Percentiles rank a stretch among this genome's conserved stretches.
Evolutionary conservation across 2,888 invertebrate genomes (phyloP).

Genomic region (Drosophila seclusa): DNA sequence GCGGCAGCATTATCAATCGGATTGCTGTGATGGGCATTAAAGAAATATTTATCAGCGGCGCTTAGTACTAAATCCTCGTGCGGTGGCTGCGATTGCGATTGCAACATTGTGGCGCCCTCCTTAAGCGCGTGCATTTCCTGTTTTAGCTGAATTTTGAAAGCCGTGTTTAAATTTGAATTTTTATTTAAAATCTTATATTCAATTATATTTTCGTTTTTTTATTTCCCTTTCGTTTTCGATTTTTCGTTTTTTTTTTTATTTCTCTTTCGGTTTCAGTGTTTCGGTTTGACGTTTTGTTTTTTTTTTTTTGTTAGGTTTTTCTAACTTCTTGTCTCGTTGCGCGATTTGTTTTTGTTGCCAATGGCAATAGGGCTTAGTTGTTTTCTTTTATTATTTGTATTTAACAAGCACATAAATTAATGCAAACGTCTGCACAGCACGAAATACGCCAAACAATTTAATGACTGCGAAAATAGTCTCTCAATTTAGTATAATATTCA

Average conservation of each 20-base stretch:
- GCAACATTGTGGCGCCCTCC: constrained; percentile 81
- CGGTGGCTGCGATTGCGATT: constrained; percentile 50
- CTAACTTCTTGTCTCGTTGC: constrained; percentile 15
- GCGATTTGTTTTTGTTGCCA: constrained; percentile 65
- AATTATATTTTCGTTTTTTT: background rate
- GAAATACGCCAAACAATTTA: constrained; percentile 37
- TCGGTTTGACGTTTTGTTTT: constrained; percentile 5
- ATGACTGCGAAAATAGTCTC: constrained; percentile 8
- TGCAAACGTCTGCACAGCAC: constrained; percentile 52
- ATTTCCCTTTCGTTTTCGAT: background rate
- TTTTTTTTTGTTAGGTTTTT: constrained; percentile 10
- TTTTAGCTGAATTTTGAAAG: constrained; percentile 75
- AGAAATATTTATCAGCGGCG: constrained; percentile 70
- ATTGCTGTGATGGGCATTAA: constrained; percentile 85
- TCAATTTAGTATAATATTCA: constrained; percentile 2
- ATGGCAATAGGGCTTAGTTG: constrained; percentile 65
- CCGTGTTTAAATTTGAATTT: constrained; percentile 11
- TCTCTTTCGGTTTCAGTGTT: background rate
- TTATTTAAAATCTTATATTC: constrained; percentile 4
- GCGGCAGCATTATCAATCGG: constrained; percentile 86
- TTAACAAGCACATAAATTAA: constrained; percentile 65
- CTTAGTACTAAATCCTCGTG: constrained; percentile 60
- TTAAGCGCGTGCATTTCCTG: constrained; percentile 79
- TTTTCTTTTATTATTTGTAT: constrained; percentile 46
- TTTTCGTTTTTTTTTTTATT: constrained; percentile 1